Evolutionary conservation across 2,113 vertebrate species (phyloP).

Genomic region (Rhinogobius similis): DNA sequence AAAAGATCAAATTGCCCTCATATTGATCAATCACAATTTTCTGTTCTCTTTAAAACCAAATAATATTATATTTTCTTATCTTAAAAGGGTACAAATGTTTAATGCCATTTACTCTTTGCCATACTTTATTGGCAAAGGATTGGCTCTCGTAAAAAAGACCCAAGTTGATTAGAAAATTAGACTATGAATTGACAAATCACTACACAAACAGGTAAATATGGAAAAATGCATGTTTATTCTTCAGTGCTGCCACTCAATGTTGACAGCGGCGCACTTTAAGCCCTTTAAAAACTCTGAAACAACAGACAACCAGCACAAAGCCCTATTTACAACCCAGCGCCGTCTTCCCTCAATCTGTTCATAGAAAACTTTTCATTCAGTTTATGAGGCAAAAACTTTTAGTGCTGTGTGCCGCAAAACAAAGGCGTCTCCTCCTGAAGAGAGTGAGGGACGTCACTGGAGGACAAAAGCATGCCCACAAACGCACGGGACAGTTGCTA

Average conservation of each 20-base stretch:
- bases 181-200: too few relatives aligned
- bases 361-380: background rate
- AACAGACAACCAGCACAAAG: background rate
- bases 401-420: constrained; percentile 18
- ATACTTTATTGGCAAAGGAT: too few relatives aligned
- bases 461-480: constrained; percentile 60
- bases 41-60: too few relatives aligned
- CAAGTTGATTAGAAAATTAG: too few relatives aligned
- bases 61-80: too few relatives aligned
- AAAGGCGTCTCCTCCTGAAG: constrained; percentile 19
- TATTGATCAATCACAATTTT: too few relatives aligned
- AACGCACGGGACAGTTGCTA: constrained; percentile 57
- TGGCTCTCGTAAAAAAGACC: too few relatives aligned
- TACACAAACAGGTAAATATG: background rate
- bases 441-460: constrained; percentile 15
- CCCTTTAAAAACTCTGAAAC: background rate
- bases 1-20: too few relatives aligned
- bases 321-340: background rate
- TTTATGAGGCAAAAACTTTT: constrained; percentile 10
- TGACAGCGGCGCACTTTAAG: background rate
- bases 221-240: background rate
- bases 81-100: too few relatives aligned
- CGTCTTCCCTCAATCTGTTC: background rate
- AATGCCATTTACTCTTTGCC: too few relatives aligned
- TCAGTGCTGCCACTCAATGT: background rate